These are phyloP conservation scores for Dastarcus helophoroides DNA, from an alignment of 2,888 invertebrate genomes.

Conservation along the genomic window DNA sequence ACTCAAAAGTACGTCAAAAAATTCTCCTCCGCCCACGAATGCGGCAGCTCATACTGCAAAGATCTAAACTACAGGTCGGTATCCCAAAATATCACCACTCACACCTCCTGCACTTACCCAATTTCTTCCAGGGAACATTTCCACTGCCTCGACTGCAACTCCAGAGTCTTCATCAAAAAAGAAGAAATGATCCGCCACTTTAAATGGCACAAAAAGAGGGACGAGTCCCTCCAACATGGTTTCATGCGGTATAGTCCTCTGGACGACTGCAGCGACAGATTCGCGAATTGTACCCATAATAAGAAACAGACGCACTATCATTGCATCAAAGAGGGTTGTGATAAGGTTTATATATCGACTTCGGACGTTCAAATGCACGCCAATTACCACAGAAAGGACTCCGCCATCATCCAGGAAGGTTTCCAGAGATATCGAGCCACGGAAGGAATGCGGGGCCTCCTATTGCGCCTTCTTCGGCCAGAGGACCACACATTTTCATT, in stretches of 20 bases:
- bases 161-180: constrained; percentile 88
- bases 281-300: constrained; percentile 70
- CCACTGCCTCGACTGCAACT: constrained; percentile 72
- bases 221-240: constrained; percentile 91
- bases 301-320: constrained; percentile 94
- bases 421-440: constrained; percentile 94
- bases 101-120: background rate
- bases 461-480: constrained; percentile 89
- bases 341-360: constrained; percentile 95
- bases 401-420: constrained; percentile 94
- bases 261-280: constrained; percentile 82
- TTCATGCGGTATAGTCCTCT: constrained; percentile 85
- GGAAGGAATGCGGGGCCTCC: constrained; percentile 85
- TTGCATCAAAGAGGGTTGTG: constrained; percentile 87
- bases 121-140: constrained; percentile 69
- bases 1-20: constrained; percentile 82
- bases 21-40: constrained; percentile 70
- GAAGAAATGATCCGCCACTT: constrained; percentile 98
- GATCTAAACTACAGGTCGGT: constrained; percentile 64
- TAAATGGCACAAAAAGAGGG: constrained; percentile 98
- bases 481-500: constrained; percentile 96
- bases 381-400: constrained; percentile 95
- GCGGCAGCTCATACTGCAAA: constrained; percentile 74
- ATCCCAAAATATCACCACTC: background rate
- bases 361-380: constrained; percentile 99